These are phyloP conservation scores for Diarsia brunnea DNA, from an alignment of 2,888 invertebrate species.

Conservation along the genomic window DNA sequence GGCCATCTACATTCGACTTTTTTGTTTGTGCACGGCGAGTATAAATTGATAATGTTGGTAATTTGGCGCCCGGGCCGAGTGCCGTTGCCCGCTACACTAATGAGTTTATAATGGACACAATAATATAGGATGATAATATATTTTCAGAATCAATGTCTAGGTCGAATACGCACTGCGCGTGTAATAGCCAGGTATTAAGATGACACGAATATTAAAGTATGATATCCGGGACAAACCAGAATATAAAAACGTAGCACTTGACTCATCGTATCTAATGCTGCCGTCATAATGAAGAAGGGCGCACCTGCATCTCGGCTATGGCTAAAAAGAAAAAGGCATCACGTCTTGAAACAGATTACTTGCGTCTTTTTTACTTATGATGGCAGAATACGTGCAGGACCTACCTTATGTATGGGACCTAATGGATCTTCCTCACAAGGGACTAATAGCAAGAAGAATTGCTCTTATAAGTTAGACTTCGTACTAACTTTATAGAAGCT, in stretches of 20 bases:
- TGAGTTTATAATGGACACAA: conserved; percentile 90
- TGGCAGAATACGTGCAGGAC: conserved; percentile 9
- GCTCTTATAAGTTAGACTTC: neutral
- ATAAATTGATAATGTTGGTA: conserved; percentile 91
- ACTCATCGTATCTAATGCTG: conserved; percentile 31
- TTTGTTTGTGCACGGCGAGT: conserved; percentile 89
- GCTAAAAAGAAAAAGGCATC: conserved; percentile 16
- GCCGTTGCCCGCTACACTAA: conserved; percentile 90
- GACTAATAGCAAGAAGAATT: neutral
- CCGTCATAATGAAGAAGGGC: conserved; percentile 8
- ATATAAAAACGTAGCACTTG: conserved; percentile 35
- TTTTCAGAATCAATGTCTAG: conserved; percentile 89
- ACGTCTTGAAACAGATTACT: conserved; percentile 21
- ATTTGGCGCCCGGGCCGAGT: conserved; percentile 88
- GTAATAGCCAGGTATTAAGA: conserved; percentile 64
- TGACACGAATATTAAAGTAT: conserved; percentile 53
- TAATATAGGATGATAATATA: conserved; percentile 88
- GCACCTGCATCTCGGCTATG: conserved; percentile 7
- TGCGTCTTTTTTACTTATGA: conserved; percentile 18
- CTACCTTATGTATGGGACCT: neutral
- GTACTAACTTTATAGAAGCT: neutral
- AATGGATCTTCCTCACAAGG: neutral
- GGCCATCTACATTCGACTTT: conserved; percentile 88
- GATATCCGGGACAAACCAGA: conserved; percentile 55
- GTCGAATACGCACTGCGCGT: conserved; percentile 75